Conservation (phyloP, 2,797 vertebrate genomes). For the Sebastes goodei region DNA sequence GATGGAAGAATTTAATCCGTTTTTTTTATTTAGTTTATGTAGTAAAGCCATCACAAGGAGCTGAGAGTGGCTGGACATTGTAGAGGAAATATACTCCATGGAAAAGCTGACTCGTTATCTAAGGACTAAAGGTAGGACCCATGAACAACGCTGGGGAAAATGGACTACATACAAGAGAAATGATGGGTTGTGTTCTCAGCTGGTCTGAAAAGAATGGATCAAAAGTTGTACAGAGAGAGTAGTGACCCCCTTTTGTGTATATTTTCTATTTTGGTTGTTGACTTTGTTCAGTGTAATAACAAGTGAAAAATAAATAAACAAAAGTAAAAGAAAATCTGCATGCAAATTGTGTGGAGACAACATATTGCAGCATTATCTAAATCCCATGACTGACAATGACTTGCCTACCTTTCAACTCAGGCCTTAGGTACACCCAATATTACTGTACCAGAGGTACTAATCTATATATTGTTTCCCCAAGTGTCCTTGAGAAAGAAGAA, state of each 20-base stretch:
- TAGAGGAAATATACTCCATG: no score
- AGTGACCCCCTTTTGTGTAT: background rate
- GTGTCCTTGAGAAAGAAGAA: conserved; percentile 32
- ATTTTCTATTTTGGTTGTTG: background rate
- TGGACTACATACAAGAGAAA: no score
- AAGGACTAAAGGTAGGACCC: no score
- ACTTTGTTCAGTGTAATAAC: background rate
- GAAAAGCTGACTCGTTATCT: no score
- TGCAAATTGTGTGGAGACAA: background rate
- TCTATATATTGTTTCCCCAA: background rate
- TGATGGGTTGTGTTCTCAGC: no score
- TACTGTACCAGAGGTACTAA: background rate
- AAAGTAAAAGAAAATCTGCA: background rate
- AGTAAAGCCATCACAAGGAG: no score
- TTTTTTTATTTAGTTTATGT: no score
- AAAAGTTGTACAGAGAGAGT: background rate
- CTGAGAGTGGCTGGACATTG: no score
- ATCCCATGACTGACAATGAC: background rate
- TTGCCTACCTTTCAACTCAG: background rate
- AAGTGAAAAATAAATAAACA: background rate
- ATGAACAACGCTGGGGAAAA: no score
- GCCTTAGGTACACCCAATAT: background rate
- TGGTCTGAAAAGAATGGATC: background rate
- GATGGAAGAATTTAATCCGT: no score
- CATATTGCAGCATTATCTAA: background rate